A percentile compares a stretch with the other conserved stretches of the same genome.
Conservation (phyloP, 2,888 invertebrate genomes). For the Gymnoscelis rufifasciata region DNA sequence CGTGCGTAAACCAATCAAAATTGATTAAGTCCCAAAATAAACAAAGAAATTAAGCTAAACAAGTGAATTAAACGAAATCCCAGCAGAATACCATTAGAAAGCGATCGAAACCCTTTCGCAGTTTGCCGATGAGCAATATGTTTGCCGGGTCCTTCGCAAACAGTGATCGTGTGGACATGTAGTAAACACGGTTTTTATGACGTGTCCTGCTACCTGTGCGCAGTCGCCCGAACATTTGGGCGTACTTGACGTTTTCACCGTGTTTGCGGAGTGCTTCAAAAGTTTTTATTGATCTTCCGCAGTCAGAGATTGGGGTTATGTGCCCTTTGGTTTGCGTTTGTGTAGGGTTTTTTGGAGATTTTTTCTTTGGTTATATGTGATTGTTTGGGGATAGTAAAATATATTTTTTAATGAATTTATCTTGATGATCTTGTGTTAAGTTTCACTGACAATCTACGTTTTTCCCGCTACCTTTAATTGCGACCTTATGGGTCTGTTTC, state of each 20-base stretch:
- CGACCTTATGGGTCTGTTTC: no score
- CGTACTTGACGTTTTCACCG: slow-evolving; percentile 21
- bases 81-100: slow-evolving; percentile 26
- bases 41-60: not conserved
- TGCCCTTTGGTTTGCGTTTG: slow-evolving; percentile 6
- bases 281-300: slow-evolving; percentile 24
- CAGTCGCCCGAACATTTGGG: slow-evolving; percentile 30
- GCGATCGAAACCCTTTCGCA: slow-evolving; percentile 24
- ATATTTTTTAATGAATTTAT: no score
- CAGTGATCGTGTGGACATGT: slow-evolving; percentile 30
- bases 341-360: not conserved
- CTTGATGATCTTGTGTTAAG: no score
- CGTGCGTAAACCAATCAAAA: no score
- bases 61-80: not conserved
- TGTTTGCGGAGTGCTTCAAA: slow-evolving; percentile 14
- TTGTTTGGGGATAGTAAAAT: no score
- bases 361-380: no score
- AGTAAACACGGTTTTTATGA: slow-evolving; percentile 37
- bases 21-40: not conserved
- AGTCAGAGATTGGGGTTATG: slow-evolving; percentile 8
- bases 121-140: slow-evolving; percentile 36
- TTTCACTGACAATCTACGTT: no score
- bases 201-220: slow-evolving; percentile 30
- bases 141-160: slow-evolving; percentile 42
- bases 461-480: no score